Evolutionary conservation across 2,797 vertebrate species (phyloP), one percentile per base, ranked within the genome.

Genomic region (Halcyon badia): DNA sequence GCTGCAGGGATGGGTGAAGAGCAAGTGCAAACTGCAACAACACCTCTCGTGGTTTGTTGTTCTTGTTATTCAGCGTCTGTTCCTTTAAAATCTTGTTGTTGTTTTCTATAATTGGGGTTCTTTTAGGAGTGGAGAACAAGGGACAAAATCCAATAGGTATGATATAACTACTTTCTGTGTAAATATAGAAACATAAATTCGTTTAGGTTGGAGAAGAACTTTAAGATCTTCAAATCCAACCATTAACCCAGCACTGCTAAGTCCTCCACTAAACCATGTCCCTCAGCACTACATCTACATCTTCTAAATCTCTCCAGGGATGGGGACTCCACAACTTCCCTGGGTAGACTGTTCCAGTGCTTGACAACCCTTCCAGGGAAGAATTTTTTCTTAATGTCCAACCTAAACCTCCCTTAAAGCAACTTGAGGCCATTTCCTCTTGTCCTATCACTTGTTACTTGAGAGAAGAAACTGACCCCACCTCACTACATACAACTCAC

Each of bases 91-190:
- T 51, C 33, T 51, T 73, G 2, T 18, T 65, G n/a, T 8, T 73
- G 30, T 6, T 84, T 11, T 61, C 78, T 81, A 31, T 11, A 31
- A 20, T 51, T 80, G 3, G 1, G 0, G 0, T 1, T 28, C 46
- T 64, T 57, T 5, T 12, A 51, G 5, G 4, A 3, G 8, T 48
- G 16, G 18, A 46, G 42, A 79, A 64, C 65, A 11, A 73, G 16
- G 52, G 4, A 56, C 42, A 6, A 75, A 81, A 41, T 46, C 39
- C 12, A 42, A 8, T 9, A 60, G 17, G 30, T 21, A 46, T 11
- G 5, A 31, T 77, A 83, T 77, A 6, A 35, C 31, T 81, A 7
- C 4, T 80, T 86, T 88, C 28, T 81, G 26, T 19, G 20, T 60
- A 81, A 54, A 56, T 61, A 35, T 4, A 12, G 35, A 6, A 14